Percentiles rank a stretch among this genome's conserved stretches.
phyloP scores from a whole-genome alignment of 2,888 invertebrate species.

The Linnaemya tessellans region DNA sequence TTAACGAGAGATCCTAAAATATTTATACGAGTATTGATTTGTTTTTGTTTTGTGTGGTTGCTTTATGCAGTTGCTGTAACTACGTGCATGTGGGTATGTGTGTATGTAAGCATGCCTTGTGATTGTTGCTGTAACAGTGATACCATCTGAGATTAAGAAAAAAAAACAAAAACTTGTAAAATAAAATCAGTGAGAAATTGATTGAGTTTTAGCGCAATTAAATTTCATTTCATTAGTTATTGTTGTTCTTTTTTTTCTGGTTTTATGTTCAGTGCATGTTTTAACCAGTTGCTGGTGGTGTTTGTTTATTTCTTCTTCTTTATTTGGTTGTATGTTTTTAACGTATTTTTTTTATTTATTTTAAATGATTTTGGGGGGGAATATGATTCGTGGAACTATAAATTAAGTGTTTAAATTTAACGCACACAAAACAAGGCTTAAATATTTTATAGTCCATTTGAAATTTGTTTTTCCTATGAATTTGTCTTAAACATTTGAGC shows the following conservation, averaged over 20 bases:
- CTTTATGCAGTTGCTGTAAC: constrained; percentile 19
- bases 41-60: constrained; percentile 2
- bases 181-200: constrained; percentile 74
- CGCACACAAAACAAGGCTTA: constrained; percentile 28
- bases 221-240: constrained; percentile 74
- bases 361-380: constrained; percentile 24
- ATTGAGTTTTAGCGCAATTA: constrained; percentile 78
- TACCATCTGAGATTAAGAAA: constrained; percentile 60
- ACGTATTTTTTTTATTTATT: constrained; percentile 34
- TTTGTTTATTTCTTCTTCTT: background rate
- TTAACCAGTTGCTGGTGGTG: background rate
- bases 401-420: constrained; percentile 53
- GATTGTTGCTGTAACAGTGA: constrained; percentile 57
- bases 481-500: background rate
- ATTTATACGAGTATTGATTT: constrained; percentile 31
- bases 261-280: constrained; percentile 4
- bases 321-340: constrained; percentile 41
- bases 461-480: constrained; percentile 48
- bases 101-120: background rate
- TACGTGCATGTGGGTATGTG: background rate
- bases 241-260: constrained; percentile 18
- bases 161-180: constrained; percentile 52
- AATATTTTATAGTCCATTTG: constrained; percentile 20
- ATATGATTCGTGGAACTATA: constrained; percentile 70
- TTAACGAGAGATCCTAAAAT: constrained; percentile 60